Percentiles rank a stretch among this genome's conserved stretches.
These are phyloP conservation scores for Rhinichthys klamathensis DNA, from an alignment of 2,113 vertebrate genomes.

Conservation along the genomic window DNA sequence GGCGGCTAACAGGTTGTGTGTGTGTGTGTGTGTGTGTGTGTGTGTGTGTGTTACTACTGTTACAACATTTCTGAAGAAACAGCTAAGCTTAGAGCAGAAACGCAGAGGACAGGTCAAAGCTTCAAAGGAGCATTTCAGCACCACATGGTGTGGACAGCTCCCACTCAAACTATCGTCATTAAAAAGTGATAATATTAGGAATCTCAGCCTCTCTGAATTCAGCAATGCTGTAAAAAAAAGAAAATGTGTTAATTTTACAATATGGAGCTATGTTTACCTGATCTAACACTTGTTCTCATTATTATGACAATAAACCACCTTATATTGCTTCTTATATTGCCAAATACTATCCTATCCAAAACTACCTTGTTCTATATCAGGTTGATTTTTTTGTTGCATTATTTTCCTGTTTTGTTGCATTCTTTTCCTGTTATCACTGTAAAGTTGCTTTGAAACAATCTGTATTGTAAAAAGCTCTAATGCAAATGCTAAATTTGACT, in stretches of 20 bases:
- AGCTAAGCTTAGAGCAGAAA: not conserved
- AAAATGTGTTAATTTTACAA: too few relatives aligned
- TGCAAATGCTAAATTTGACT: not conserved
- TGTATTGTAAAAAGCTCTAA: too few relatives aligned
- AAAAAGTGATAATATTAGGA: not conserved
- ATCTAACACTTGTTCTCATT: not conserved
- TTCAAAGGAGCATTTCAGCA: constrained; percentile 49
- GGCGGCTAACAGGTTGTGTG: not conserved
- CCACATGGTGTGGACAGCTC: constrained; percentile 38
- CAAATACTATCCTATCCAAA: too few relatives aligned
- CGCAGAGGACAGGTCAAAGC: constrained; percentile 4
- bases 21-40: not conserved
- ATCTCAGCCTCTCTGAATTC: not conserved
- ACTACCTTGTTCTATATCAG: not conserved
- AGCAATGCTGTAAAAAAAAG: not conserved
- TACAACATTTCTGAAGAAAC: not conserved
- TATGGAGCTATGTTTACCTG: not conserved
- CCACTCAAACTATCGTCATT: not conserved
- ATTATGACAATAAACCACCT: not conserved
- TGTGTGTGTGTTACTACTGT: too few relatives aligned
- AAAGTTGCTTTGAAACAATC: too few relatives aligned
- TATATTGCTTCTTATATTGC: not conserved
- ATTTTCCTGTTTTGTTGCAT: too few relatives aligned
- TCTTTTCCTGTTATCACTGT: too few relatives aligned
- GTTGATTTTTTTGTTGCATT: too few relatives aligned